These are phyloP conservation scores for Acronicta leporina DNA, from an alignment of 2,888 invertebrate genomes.

Conservation along the genomic window DNA sequence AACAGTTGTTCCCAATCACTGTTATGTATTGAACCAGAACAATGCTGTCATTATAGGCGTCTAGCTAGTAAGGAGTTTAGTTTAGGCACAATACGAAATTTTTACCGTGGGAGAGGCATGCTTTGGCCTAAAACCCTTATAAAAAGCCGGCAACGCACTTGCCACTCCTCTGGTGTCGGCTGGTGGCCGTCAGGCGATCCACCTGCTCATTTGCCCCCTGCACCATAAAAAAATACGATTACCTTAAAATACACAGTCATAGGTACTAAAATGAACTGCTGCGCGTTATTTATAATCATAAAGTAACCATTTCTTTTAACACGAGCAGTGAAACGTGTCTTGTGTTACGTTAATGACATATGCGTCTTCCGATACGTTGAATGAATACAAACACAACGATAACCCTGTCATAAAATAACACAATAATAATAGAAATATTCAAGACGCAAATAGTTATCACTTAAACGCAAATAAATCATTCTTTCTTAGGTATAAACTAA, in stretches of 20 bases:
- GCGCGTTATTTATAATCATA: background rate
- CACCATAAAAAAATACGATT: too few relatives aligned
- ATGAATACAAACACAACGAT: slow-evolving; percentile 24
- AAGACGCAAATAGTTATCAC: slow-evolving; percentile 8
- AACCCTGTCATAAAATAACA: slow-evolving; percentile 8
- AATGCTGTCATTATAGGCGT: slow-evolving; percentile 40
- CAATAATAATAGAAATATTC: slow-evolving; percentile 10
- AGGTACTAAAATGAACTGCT: too few relatives aligned
- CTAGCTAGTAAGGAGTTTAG: background rate
- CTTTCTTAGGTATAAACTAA: background rate
- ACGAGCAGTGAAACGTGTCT: slow-evolving; percentile 2
- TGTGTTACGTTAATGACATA: slow-evolving; percentile 2
- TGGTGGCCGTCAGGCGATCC: too few relatives aligned
- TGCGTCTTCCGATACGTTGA: slow-evolving; percentile 10
- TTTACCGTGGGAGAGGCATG: too few relatives aligned
- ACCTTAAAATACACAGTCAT: too few relatives aligned
- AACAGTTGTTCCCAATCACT: slow-evolving; percentile 34
- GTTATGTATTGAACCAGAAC: slow-evolving; percentile 45
- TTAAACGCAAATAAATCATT: too few relatives aligned
- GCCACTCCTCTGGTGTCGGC: too few relatives aligned
- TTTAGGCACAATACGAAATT: background rate
- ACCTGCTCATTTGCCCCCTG: too few relatives aligned
- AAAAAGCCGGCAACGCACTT: too few relatives aligned
- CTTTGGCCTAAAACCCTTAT: too few relatives aligned
- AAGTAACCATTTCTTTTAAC: background rate